Conservation (phyloP, 2,888 invertebrate genomes). For the Polydrusus pterygomalis region DNA sequence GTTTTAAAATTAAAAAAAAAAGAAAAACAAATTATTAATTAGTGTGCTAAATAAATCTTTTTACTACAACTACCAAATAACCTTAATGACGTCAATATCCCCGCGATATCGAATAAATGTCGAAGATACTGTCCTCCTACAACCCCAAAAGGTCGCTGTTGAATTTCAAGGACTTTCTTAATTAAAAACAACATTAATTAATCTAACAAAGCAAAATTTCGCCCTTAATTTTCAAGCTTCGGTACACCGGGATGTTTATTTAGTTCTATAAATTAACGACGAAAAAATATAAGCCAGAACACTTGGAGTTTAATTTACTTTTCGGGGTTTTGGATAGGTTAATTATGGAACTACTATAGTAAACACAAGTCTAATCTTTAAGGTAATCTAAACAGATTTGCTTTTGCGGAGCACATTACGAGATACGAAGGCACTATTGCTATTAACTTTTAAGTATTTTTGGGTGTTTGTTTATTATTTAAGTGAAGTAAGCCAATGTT, state of each 20-base stretch:
- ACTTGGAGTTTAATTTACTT: conserved; percentile 34
- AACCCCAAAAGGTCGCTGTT: background rate
- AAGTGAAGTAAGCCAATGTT: background rate
- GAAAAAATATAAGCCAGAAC: conserved; percentile 47
- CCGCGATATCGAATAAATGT: background rate
- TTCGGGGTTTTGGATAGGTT: conserved; percentile 31
- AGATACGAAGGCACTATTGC: conserved; percentile 8
- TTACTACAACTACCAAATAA: too few species aligned
- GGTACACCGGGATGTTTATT: conserved; percentile 33
- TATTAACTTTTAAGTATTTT: conserved; percentile 13
- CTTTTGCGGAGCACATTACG: conserved; percentile 8
- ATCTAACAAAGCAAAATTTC: conserved; percentile 21
- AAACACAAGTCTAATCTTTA: conserved; percentile 34
- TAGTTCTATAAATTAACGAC: conserved; percentile 36
- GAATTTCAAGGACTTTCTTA: conserved; percentile 26
- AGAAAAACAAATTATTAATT: too few species aligned
- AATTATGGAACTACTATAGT: conserved; percentile 38
- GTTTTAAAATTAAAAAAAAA: too few species aligned
- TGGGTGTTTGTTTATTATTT: conserved; percentile 2
- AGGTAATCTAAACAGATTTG: conserved; percentile 38
- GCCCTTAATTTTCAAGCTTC: conserved; percentile 16
- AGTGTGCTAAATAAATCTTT: too few species aligned
- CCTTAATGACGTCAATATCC: background rate
- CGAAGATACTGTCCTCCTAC: background rate
- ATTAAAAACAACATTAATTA: conserved; percentile 40